Evolutionary conservation across 2,888 invertebrate genomes (phyloP).

Genomic region (Perizoma flavofasciatum): DNA sequence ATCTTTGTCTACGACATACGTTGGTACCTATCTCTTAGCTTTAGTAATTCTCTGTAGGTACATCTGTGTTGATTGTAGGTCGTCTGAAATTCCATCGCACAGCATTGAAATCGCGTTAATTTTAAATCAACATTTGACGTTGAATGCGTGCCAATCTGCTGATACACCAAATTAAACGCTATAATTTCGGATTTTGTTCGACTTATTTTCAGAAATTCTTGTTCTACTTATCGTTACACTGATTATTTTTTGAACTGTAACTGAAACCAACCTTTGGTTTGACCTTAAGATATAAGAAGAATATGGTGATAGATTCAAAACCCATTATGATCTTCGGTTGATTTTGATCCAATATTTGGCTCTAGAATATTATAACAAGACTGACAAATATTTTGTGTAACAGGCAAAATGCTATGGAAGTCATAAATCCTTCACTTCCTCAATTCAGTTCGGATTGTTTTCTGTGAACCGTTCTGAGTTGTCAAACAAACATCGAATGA

Average conservation of each 20-base stretch:
- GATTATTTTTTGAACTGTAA: too few relatives aligned
- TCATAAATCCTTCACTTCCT: slow-evolving; percentile 18
- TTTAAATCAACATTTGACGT: slow-evolving; percentile 54
- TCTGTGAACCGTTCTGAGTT: slow-evolving; percentile 22
- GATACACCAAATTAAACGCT: slow-evolving; percentile 38
- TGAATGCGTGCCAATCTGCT: slow-evolving; percentile 56
- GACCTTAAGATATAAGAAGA: too few relatives aligned
- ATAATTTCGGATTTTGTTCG: slow-evolving; percentile 12
- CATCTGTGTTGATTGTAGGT: slow-evolving; percentile 4
- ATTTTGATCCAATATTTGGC: too few relatives aligned
- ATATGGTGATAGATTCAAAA: too few relatives aligned
- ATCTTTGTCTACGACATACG: too few relatives aligned
- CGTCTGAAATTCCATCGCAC: slow-evolving; percentile 20
- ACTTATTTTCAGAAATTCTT: neutral
- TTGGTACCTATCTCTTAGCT: too few relatives aligned
- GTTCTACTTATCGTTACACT: neutral
- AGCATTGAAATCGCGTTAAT: slow-evolving; percentile 39
- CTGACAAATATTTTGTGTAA: neutral
- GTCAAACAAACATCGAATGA: slow-evolving; percentile 37
- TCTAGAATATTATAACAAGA: neutral
- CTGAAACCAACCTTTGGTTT: too few relatives aligned
- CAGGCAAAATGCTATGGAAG: slow-evolving; percentile 7
- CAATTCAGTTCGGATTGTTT: slow-evolving; percentile 21
- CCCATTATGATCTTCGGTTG: too few relatives aligned
- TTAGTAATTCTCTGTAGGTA: too few relatives aligned